These are phyloP conservation scores for Leptinotarsa undecemlineata DNA, from an alignment of 1,140 invertebrate species.

Conservation along the genomic window DNA sequence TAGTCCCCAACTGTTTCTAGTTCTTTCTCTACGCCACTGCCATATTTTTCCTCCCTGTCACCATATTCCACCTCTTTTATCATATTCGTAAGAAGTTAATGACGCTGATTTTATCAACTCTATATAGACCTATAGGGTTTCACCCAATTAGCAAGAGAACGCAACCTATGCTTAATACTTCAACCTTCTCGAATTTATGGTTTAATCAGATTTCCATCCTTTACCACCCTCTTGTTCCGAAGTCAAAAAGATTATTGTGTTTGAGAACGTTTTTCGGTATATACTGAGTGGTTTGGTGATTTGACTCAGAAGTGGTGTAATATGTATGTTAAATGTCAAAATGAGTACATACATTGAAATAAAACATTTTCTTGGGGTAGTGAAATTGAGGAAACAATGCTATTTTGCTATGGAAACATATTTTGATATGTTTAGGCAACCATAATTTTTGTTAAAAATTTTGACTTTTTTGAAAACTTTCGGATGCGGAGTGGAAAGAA, in stretches of 20 bases:
- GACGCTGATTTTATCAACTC: background rate
- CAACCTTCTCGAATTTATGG: conserved; percentile 8
- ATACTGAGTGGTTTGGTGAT: too few species aligned
- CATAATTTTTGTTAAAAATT: too few species aligned
- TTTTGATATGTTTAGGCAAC: too few species aligned
- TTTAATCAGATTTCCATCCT: conserved; percentile 8
- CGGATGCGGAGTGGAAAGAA: too few species aligned
- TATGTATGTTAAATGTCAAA: too few species aligned
- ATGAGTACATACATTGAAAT: too few species aligned
- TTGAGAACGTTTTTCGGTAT: background rate
- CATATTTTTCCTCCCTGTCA: background rate
- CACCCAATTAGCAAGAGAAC: conserved; percentile 7
- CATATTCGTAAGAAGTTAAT: conserved; percentile 8
- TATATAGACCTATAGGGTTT: conserved; percentile 3
- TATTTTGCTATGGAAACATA: too few species aligned
- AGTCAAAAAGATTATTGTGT: conserved; percentile 1
- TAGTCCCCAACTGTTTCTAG: too few species aligned
- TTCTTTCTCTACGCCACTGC: background rate
- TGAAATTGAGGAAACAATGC: too few species aligned
- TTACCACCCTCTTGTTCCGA: conserved; percentile 2
- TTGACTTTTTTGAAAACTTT: too few species aligned
- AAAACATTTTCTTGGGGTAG: too few species aligned
- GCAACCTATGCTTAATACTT: conserved; percentile 2
- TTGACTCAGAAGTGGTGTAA: too few species aligned
- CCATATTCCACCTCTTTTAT: background rate